phyloP scores from a whole-genome alignment of 92 coral and sea anemone genomes.

The Zoanthus sansibaricus region DNA sequence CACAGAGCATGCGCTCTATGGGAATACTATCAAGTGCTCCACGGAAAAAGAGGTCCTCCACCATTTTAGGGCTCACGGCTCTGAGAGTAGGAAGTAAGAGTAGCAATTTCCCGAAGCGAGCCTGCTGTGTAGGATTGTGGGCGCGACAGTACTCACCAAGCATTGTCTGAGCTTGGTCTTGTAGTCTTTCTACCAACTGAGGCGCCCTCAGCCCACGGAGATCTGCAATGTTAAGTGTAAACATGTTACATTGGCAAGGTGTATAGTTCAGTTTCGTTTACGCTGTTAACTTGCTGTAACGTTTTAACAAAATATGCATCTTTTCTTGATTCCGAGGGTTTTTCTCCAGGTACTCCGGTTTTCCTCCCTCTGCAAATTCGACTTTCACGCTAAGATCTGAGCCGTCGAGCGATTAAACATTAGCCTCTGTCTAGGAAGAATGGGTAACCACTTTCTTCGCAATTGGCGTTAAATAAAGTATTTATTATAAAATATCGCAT shows the following conservation, averaged over 20 bases:
- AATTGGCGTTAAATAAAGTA: too few relatives aligned
- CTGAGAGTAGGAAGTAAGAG: conserved; percentile 92
- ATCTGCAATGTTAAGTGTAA: conserved; percentile 57
- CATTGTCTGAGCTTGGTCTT: conserved; percentile 98
- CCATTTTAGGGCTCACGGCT: conserved; percentile 93
- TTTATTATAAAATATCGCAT: too few relatives aligned
- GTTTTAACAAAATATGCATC: too few relatives aligned
- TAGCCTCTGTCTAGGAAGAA: too few relatives aligned
- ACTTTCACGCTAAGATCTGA: too few relatives aligned
- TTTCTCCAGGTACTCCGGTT: too few relatives aligned
- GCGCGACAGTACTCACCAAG: conserved; percentile 95
- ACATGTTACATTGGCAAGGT: not conserved
- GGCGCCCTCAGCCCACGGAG: conserved; percentile 98
- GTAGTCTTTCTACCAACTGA: conserved; percentile 91
- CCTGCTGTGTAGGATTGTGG: conserved; percentile 85
- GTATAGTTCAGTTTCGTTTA: too few relatives aligned
- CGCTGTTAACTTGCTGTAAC: too few relatives aligned
- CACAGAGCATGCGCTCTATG: conserved; percentile 97
- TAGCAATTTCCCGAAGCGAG: conserved; percentile 94
- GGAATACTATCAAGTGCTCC: conserved; percentile 94
- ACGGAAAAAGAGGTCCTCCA: conserved; percentile 75
- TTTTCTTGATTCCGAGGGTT: too few relatives aligned
- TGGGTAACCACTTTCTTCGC: too few relatives aligned
- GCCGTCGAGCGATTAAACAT: too few relatives aligned
- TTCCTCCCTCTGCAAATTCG: too few relatives aligned